These are phyloP conservation scores for Crocidura indochinensis DNA, from an alignment of 2,797 vertebrate species.

Conservation along the genomic window DNA sequence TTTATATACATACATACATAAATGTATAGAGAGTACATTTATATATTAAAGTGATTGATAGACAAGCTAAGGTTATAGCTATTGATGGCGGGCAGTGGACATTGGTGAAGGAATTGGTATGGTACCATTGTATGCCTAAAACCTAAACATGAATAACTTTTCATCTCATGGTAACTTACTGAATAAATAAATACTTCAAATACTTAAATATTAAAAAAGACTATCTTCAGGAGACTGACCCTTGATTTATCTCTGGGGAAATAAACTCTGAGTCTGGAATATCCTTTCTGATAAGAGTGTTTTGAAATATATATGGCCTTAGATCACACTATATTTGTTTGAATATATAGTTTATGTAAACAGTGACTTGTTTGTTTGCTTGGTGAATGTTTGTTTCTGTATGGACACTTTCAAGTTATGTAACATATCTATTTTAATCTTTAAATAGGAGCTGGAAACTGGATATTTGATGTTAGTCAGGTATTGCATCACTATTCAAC, in stretches of 20 bases:
- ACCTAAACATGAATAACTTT: too few species aligned
- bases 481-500: neutral
- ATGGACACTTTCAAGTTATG: neutral
- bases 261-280: neutral
- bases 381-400: neutral
- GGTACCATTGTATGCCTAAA: too few species aligned
- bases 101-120: too few species aligned
- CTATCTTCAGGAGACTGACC: neutral
- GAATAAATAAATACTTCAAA: too few species aligned
- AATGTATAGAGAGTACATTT: too few species aligned
- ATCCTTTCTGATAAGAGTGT: neutral
- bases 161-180: too few species aligned
- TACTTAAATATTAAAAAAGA: neutral
- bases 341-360: neutral
- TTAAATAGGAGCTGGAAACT: too few species aligned
- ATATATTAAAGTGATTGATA: too few species aligned
- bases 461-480: neutral
- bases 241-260: neutral
- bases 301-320: neutral
- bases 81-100: too few species aligned
- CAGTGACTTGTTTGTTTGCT: neutral
- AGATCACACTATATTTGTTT: neutral
- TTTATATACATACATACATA: too few species aligned
- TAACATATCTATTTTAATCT: neutral
- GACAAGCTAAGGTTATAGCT: too few species aligned